Evolutionary conservation across 2,888 invertebrate species (phyloP).

Genomic region (Omphaloscelis lunosa): DNA sequence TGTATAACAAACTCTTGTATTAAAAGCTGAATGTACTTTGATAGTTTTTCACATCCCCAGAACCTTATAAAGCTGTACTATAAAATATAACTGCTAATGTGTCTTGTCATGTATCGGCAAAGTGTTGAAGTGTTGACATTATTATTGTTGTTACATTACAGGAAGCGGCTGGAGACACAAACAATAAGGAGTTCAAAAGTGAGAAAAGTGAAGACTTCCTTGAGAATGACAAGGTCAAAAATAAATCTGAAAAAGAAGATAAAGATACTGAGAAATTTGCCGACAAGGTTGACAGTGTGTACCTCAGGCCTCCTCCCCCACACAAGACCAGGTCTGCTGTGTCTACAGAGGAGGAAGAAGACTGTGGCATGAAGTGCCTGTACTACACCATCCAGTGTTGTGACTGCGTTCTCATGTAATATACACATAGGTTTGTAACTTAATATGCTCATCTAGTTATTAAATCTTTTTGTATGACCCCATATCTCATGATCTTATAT

Average conservation of each 20-base stretch:
- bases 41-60: background rate
- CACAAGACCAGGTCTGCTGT: slow-evolving; percentile 76
- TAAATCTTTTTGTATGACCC: slow-evolving; percentile 21
- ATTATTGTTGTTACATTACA: slow-evolving; percentile 59
- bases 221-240: slow-evolving; percentile 74
- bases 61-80: background rate
- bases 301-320: slow-evolving; percentile 75
- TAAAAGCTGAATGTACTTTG: background rate
- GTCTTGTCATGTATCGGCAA: background rate
- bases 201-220: slow-evolving; percentile 73
- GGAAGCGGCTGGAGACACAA: slow-evolving; percentile 82
- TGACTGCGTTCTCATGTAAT: slow-evolving; percentile 90
- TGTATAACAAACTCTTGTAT: slow-evolving; percentile 6
- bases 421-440: slow-evolving; percentile 39
- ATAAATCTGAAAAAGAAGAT: slow-evolving; percentile 69
- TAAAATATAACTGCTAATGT: background rate
- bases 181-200: slow-evolving; percentile 69
- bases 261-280: slow-evolving; percentile 71
- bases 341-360: slow-evolving; percentile 87
- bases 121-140: background rate
- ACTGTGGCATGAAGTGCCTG: slow-evolving; percentile 91
- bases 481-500: slow-evolving; percentile 25
- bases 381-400: slow-evolving; percentile 92
- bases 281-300: slow-evolving; percentile 86
- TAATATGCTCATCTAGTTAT: slow-evolving; percentile 46